Evolutionary conservation across 2,888 invertebrate species (phyloP).

Genomic region (Ametastegia equiseti): DNA sequence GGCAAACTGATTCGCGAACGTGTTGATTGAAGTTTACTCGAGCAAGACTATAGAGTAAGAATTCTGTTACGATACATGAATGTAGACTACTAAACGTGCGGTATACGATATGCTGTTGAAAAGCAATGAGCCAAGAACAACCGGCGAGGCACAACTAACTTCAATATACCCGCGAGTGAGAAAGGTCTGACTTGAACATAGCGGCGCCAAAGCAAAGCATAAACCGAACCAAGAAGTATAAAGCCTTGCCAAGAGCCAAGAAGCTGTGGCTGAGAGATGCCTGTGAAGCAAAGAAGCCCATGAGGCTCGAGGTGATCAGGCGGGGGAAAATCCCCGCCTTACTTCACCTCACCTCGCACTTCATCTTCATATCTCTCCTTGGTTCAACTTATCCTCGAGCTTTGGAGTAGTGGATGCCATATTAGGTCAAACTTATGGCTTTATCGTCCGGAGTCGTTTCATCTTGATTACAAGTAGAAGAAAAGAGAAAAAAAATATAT

Average conservation of each 20-base stretch:
- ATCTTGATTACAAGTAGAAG: conserved; percentile 3
- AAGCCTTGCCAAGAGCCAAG: conserved; percentile 49
- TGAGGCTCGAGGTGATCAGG: conserved; percentile 65
- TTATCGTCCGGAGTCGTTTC: conserved; percentile 63
- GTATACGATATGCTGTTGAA: too few relatives aligned
- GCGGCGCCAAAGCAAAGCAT: too few relatives aligned
- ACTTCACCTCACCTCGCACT: not conserved
- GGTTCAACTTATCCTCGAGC: conserved; percentile 34
- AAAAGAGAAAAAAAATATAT: not conserved
- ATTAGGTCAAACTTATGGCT: conserved; percentile 75
- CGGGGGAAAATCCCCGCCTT: conserved; percentile 49
- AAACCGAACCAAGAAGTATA: not conserved
- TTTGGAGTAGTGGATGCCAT: conserved; percentile 68
- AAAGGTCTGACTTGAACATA: conserved; percentile 5
- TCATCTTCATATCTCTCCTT: too few relatives aligned
- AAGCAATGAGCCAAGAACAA: conserved; percentile 35
- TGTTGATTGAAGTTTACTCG: too few relatives aligned
- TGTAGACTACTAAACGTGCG: too few relatives aligned
- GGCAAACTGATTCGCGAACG: too few relatives aligned
- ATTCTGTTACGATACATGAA: too few relatives aligned
- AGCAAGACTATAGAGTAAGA: too few relatives aligned
- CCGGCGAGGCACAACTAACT: conserved; percentile 38
- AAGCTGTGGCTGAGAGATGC: conserved; percentile 48
- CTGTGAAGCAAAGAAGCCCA: conserved; percentile 60
- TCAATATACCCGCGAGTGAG: conserved; percentile 40